phyloP scores from a whole-genome alignment of 2,888 invertebrate species.

The Caenorhabditis parvicauda region DNA sequence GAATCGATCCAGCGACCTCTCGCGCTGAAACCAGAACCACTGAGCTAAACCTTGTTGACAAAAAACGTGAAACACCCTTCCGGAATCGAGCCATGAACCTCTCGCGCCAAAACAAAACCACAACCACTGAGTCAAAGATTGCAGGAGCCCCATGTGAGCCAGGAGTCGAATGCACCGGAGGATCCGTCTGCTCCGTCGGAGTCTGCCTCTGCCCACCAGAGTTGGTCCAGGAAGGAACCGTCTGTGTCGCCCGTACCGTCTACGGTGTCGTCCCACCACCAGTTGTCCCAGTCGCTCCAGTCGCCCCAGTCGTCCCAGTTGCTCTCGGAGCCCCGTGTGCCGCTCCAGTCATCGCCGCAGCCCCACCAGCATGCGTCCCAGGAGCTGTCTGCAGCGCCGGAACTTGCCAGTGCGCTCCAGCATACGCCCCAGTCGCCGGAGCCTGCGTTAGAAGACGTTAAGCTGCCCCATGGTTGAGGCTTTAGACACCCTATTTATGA shows the following conservation, averaged over 20 bases:
- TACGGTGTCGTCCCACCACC: constrained; percentile 57
- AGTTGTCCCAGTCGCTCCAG: constrained; percentile 39
- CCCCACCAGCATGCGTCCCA: constrained; percentile 38
- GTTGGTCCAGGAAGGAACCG: constrained; percentile 61
- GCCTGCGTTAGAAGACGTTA: constrained; percentile 49
- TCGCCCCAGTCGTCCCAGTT: constrained; percentile 29
- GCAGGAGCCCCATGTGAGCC: constrained; percentile 60
- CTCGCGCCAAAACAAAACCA: too few relatives aligned
- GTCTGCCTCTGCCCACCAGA: constrained; percentile 62
- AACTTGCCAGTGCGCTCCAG: constrained; percentile 42
- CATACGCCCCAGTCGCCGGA: constrained; percentile 40
- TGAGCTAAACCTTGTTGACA: too few relatives aligned
- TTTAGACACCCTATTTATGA: too few relatives aligned
- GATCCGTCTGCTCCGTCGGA: constrained; percentile 60
- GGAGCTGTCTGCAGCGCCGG: constrained; percentile 50
- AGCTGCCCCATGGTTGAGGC: too few relatives aligned
- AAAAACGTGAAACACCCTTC: too few relatives aligned
- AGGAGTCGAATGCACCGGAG: constrained; percentile 62
- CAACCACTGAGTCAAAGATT: too few relatives aligned
- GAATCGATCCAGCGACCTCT: too few relatives aligned
- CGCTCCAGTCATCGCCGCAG: constrained; percentile 20
- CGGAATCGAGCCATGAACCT: too few relatives aligned
- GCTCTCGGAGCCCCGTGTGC: constrained; percentile 46
- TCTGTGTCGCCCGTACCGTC: constrained; percentile 59
- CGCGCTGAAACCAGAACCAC: too few relatives aligned